Percentiles rank a stretch among this genome's conserved stretches.
These are phyloP conservation scores for Drosophila birchii DNA, from an alignment of 2,888 invertebrate genomes.

Conservation along the genomic window DNA sequence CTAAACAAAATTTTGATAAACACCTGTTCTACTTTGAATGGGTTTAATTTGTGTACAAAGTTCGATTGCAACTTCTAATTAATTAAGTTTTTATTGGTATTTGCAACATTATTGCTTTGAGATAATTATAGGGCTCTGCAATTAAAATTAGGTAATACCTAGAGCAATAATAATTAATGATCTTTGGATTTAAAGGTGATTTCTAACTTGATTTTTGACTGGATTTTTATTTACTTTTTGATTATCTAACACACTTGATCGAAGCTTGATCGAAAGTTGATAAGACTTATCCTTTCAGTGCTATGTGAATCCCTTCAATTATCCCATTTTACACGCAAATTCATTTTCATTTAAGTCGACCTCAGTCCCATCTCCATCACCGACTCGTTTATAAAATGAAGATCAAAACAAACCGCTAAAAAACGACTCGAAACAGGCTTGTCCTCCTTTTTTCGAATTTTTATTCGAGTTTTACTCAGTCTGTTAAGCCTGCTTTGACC, in stretches of 20 bases:
- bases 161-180: background rate
- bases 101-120: background rate
- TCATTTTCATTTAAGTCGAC: constrained; percentile 18
- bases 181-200: background rate
- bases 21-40: constrained; percentile 8
- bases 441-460: constrained; percentile 3
- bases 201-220: too few relatives aligned
- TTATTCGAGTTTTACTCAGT: constrained; percentile 2
- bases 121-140: background rate
- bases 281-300: too few relatives aligned
- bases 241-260: background rate
- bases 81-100: background rate
- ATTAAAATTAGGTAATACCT: background rate
- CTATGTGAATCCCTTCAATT: constrained; percentile 4
- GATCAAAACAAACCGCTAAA: constrained; percentile 37
- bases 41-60: background rate
- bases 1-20: constrained; percentile 14
- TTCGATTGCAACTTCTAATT: background rate
- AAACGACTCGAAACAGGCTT: constrained; percentile 4
- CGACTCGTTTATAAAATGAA: constrained; percentile 19
- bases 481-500: constrained; percentile 1
- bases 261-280: too few relatives aligned
- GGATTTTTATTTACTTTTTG: too few relatives aligned
- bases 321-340: constrained; percentile 13
- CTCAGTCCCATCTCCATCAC: constrained; percentile 9